Percentiles rank a stretch among this genome's conserved stretches.
phyloP scores from a whole-genome alignment of 2,797 vertebrate genomes.

The Gouania willdenowi region DNA sequence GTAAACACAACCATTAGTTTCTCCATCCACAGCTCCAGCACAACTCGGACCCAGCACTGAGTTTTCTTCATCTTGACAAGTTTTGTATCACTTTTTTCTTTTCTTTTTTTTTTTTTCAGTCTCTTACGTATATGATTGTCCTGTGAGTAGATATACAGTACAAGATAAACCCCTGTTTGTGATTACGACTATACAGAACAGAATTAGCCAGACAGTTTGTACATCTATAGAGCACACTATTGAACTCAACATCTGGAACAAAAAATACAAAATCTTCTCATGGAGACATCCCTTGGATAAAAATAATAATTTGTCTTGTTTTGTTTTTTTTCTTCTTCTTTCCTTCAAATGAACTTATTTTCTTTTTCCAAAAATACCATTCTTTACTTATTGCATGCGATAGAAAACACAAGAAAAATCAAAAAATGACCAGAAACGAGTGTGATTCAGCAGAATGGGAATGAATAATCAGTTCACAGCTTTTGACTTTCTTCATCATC shows the following conservation, averaged over 20 bases:
- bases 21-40: conserved; percentile 45
- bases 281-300: conserved; percentile 68
- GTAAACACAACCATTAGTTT: conserved; percentile 24
- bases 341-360: too few relatives aligned
- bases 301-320: conserved; percentile 65
- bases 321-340: conserved; percentile 33
- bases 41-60: conserved; percentile 52
- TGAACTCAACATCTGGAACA: conserved; percentile 71
- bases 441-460: conserved; percentile 57
- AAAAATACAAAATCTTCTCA: conserved; percentile 67
- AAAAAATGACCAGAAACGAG: conserved; percentile 66
- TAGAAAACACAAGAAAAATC: conserved; percentile 73
- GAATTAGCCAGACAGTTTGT: conserved; percentile 75
- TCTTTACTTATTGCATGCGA: conserved; percentile 79
- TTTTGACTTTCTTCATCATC: conserved; percentile 81
- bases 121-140: conserved; percentile 74
- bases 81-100: too few relatives aligned
- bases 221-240: conserved; percentile 77
- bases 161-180: conserved; percentile 77
- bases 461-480: conserved; percentile 72
- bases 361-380: too few relatives aligned
- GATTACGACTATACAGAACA: conserved; percentile 74
- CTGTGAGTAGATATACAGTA: conserved; percentile 77
- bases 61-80: too few relatives aligned
- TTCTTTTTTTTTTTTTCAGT: conserved; percentile 65